Evolutionary conservation across 1,140 invertebrate genomes (phyloP), one percentile per base, ranked within the genome.

Genomic region (Prorops nasuta): DNA sequence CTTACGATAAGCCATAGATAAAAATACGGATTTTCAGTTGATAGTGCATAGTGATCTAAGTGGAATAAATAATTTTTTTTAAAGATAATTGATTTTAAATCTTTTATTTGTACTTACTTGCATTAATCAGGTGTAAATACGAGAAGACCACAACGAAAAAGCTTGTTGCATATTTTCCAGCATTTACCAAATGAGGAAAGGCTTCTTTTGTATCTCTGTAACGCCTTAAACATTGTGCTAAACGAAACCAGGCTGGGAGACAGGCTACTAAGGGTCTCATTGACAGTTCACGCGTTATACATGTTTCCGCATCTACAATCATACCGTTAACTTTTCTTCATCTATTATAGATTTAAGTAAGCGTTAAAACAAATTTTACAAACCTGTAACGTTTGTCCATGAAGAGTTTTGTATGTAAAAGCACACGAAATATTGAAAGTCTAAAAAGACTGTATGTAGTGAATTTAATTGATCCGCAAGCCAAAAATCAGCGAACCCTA

Each of bases 401-500:
- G 79, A 68, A 41, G 76, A 77, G 51, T 81, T 81, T 2, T 71
- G 72, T 3, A 75, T 63, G 51, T 84, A 86, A 58, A 86, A 86
- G 38, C 83, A 83, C 18, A 87, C 63, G 18, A 92, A 82, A 69
- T 86, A 93, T 60, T 94, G 88, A 56, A 92, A 83, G 65, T 95
- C 93, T 17, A 89, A 69, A 22, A 96, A 78, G 12, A 88, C 86
- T 10, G 82, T 83, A 2, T 83, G 83, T 28, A 95, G 71, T 58
- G 89, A 92, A 66, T 91, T 94, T 20, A 96, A 79, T 71, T 96
- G 92, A 79, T 96, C 92, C 44, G 89, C 93, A 46, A 96, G 82
- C 93, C 93, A 96, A 79, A 96, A 96, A 76, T 96, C 92, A 43
- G 92, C 90, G 69, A 96, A 96, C 10, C 83, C 84, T 12, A 96